Base-by-base conservation (phyloP, 1,140 invertebrate species). In the Vollenhovia emeryi region DNA sequence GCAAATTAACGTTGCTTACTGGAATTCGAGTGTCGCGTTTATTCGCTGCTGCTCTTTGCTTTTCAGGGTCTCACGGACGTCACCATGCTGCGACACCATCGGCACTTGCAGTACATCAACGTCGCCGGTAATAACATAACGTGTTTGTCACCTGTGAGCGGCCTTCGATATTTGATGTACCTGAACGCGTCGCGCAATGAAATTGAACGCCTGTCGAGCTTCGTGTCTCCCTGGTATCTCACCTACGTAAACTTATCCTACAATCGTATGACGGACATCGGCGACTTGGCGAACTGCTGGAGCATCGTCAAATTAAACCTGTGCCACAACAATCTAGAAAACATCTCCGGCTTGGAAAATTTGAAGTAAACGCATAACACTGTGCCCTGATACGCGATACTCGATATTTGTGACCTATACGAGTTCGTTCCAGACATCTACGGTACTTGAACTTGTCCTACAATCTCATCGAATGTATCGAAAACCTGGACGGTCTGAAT, bases 271-370 rank as follows among this genome's bases (percentile, higher is more conserved):
- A 84, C 60, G 4, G 33, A 87, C 11, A 92, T 93, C 52, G 57
- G 59, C 7, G 89, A 92, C 73, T 74, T 93, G 11, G 86, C 57
- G 6, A 62, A 86, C 27, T 93, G 93, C 66, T 93, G 92, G 92
- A 93, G 92, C 73, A 93, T 93, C 18, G 86, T 93, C 7, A 84
- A 73, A 24, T 85, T 93, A n/a, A 89, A 93, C 86, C 85, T 93
- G 21, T 93, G 92, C 18, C 89, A 93, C 40, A 93, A 93, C 57
- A 73, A 62, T 9, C 91, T 93, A 13, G 91, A 93, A 64, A 86
- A 24, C 0, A 92, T 93, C 40, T 64, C 59, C 48, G 92, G 90
- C 21, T 57, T 93, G 8, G 83, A 92, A 30, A 92, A 92, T 89
- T 85, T 93, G 8, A 92, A 87, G 92, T 93, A 66, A 62, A 69